Conservation (phyloP, 2,797 vertebrate genomes). For the Anguilla megastoma region DNA sequence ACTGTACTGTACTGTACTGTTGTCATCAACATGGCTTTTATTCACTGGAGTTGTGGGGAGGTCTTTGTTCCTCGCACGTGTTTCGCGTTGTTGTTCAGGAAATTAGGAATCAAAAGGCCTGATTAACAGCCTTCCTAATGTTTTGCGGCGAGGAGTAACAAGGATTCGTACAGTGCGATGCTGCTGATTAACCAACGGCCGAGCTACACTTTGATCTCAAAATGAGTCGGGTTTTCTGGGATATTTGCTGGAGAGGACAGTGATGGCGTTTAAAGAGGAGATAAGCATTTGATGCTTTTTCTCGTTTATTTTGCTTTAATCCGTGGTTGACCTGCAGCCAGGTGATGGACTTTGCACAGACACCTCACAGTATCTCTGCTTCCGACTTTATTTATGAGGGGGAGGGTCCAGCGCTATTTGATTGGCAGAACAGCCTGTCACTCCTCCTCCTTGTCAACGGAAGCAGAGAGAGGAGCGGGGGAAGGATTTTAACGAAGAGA, state of each 20-base stretch:
- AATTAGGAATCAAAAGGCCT: background rate
- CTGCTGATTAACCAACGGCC: background rate
- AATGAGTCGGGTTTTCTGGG: background rate
- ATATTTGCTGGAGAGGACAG: conserved; percentile 26
- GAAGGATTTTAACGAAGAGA: too few relatives aligned
- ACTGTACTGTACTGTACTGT: background rate
- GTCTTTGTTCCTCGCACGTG: background rate
- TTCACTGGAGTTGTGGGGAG: background rate
- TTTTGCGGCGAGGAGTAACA: background rate
- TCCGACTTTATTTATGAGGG: background rate
- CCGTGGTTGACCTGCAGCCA: background rate
- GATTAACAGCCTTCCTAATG: conserved; percentile 6
- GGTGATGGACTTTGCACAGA: background rate
- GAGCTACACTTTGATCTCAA: conserved; percentile 10
- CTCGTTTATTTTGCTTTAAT: background rate
- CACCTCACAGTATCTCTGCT: background rate
- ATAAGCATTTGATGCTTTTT: background rate
- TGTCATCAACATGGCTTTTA: background rate
- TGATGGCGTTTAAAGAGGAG: background rate
- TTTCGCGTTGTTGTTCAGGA: background rate
- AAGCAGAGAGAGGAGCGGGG: background rate
- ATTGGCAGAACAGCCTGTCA: background rate
- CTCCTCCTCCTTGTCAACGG: background rate
- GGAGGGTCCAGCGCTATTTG: background rate
- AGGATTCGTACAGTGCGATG: background rate